Evolutionary conservation across 2,797 vertebrate genomes (phyloP), one percentile per base, ranked within the genome.

Genomic region (Anguilla marmorata): DNA sequence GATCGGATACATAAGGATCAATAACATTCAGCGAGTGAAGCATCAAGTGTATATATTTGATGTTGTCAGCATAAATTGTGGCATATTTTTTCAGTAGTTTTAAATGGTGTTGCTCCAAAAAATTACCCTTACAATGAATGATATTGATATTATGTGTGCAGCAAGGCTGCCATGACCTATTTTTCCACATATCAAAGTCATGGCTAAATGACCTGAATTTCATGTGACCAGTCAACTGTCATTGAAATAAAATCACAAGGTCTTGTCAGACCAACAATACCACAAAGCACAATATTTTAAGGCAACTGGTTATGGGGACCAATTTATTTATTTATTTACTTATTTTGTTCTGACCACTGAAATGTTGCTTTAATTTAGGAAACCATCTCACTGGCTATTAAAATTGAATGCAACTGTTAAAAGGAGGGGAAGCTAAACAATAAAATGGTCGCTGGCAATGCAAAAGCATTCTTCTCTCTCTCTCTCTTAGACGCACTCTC

Each of bases 371-470:
- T 66, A 88, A 86, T 58, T 63, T 66, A 85, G 41, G 60, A 50
- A 88, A 86, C 30, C 58, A 33, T 79, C 30, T 74, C 9, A 66
- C 37, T 86, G 76, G 85, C 66, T 86, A 86, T 66, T 72, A 54
- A 60, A 45, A 5, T 56, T 58, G 56, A 86, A 86, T 45, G 79
- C 41, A 48, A 33, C 85, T 86, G 33, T 21, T 79, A 45, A 58
- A 63, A 30, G 58, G 84, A 66, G 50, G 82, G 85, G 85, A 88
- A 86, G 74, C 79, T 82, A 19, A 88, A 54, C 85, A 86, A 79
- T 86, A 80, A 80, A 88, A 83, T 69, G 74, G 84, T 86, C 56
- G 52, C 85, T 82, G 88, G 72, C 88, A 86, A 69, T 45, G 52
- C 4, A 24, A 56, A 33, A 60, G 33, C 37, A 85, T 33, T 60